phyloP scores from a whole-genome alignment of 2,888 invertebrate genomes.

The Rhagophthalmus giganteus region DNA sequence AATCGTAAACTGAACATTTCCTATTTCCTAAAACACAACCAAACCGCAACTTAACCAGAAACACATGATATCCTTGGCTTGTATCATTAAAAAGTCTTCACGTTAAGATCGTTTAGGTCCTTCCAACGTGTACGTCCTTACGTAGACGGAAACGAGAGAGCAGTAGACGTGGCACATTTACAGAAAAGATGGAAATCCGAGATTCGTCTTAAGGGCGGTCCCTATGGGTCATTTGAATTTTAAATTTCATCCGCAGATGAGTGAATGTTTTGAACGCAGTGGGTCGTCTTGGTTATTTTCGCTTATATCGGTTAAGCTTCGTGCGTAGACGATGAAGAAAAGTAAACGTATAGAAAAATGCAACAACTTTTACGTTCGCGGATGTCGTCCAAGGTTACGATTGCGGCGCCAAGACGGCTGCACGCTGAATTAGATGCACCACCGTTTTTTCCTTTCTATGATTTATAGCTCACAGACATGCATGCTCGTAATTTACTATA shows the following conservation, averaged over 20 bases:
- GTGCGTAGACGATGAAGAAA: constrained; percentile 6
- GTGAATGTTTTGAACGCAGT: not conserved
- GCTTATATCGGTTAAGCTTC: not conserved
- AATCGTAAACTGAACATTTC: constrained; percentile 31
- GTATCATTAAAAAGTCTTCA: constrained; percentile 1
- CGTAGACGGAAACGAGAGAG: not conserved
- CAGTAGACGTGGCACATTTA: not conserved
- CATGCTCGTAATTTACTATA: constrained; percentile 39
- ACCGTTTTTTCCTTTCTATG: constrained; percentile 40
- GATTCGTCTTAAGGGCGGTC: constrained; percentile 28
- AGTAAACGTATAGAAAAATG: constrained; percentile 1
- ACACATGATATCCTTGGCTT: constrained; percentile 29
- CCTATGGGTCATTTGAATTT: constrained; percentile 30
- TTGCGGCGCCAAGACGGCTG: constrained; percentile 49
- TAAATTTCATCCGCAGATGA: constrained; percentile 31
- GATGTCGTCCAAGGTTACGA: constrained; percentile 45
- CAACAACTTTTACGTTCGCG: constrained; percentile 34
- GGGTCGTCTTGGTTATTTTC: not conserved
- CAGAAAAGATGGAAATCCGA: constrained; percentile 8
- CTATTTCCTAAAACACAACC: constrained; percentile 31
- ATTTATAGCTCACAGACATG: constrained; percentile 47
- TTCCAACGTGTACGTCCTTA: not conserved
- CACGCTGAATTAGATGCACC: constrained; percentile 52
- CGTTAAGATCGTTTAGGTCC: too few relatives aligned
- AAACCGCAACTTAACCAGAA: constrained; percentile 36